Conservation (phyloP, 1,140 invertebrate species). For the Solen grandis region DNA sequence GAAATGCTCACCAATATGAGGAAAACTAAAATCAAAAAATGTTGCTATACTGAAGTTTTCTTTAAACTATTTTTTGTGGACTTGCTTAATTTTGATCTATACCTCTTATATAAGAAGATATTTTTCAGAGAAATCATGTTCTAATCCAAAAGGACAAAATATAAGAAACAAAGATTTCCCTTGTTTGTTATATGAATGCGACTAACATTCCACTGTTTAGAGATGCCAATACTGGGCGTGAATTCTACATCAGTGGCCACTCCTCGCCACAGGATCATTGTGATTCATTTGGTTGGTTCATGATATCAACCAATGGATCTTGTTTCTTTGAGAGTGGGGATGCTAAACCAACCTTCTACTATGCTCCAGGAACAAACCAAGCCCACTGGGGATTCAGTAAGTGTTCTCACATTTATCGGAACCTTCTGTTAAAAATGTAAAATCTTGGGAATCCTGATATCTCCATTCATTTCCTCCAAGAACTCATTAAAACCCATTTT, state of each 20-base stretch:
- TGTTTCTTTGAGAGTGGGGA: slow-evolving; percentile 66
- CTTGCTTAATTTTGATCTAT: too few relatives aligned
- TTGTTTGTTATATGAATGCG: too few relatives aligned
- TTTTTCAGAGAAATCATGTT: too few relatives aligned
- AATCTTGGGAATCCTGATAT: neutral
- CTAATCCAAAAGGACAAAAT: too few relatives aligned
- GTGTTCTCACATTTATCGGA: neutral
- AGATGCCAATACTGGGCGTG: slow-evolving; percentile 64
- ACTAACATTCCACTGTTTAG: too few relatives aligned
- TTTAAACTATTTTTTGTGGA: too few relatives aligned
- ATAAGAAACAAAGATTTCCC: too few relatives aligned
- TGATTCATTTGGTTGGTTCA: slow-evolving; percentile 69
- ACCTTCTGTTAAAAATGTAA: too few relatives aligned
- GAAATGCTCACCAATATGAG: too few relatives aligned
- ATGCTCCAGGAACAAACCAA: slow-evolving; percentile 60
- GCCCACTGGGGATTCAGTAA: slow-evolving; percentile 64
- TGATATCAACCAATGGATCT: slow-evolving; percentile 67
- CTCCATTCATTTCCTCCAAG: neutral
- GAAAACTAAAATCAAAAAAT: too few relatives aligned
- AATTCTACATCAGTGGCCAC: slow-evolving; percentile 67
- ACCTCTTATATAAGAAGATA: too few relatives aligned
- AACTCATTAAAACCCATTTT: neutral
- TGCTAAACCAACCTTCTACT: slow-evolving; percentile 68
- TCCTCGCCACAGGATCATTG: slow-evolving; percentile 49
- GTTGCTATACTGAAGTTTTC: too few relatives aligned